phyloP scores from a whole-genome alignment of 2,797 vertebrate genomes.

The Anniella stebbinsi region DNA sequence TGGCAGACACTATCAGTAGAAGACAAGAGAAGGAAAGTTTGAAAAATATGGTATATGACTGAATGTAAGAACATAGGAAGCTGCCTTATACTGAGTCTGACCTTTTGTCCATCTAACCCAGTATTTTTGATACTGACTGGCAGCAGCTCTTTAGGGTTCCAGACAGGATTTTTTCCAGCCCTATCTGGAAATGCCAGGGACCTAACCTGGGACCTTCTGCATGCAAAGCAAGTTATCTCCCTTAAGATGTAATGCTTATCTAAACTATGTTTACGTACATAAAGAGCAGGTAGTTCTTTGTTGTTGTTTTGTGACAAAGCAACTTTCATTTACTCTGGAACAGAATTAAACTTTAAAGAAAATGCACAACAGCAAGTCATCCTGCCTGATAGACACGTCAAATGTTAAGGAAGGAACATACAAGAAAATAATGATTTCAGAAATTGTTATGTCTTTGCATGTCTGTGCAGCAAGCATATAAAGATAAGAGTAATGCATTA shows the following conservation, averaged over 20 bases:
- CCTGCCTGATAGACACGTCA: neutral
- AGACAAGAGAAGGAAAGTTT: neutral
- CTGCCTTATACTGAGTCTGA: no score
- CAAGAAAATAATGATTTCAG: neutral
- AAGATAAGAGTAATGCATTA: neutral
- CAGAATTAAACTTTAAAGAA: neutral
- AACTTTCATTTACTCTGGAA: neutral
- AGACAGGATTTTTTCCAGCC: no score
- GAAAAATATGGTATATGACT: neutral
- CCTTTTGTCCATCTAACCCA: no score
- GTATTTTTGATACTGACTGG: no score
- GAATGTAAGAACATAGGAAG: no score
- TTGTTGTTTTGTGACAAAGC: neutral
- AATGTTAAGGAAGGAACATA: neutral
- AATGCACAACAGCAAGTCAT: neutral
- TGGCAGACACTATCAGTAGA: neutral
- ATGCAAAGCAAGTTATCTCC: no score
- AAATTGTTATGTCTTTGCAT: neutral
- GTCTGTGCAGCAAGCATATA: neutral
- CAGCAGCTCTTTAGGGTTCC: no score
- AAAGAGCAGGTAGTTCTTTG: neutral
- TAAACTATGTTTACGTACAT: neutral
- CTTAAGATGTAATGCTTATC: neutral
- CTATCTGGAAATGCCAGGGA: no score
- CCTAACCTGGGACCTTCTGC: no score